Evolutionary conservation across 1,140 invertebrate species (phyloP).

Genomic region (Diuraphis noxia): DNA sequence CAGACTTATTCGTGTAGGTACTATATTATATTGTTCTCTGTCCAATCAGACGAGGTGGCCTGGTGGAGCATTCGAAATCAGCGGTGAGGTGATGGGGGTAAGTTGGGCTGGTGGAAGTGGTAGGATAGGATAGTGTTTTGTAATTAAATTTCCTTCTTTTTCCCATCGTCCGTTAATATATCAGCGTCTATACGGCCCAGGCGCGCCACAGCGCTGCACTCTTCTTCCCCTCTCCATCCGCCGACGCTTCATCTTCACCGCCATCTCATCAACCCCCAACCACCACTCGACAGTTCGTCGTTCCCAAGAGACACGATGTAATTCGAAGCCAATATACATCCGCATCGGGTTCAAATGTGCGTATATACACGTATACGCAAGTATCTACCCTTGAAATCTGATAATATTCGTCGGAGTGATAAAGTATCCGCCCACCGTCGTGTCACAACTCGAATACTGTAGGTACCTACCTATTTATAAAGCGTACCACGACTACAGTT

Average conservation of each 20-base stretch:
- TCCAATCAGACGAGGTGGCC: background rate
- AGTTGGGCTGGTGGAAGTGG: too few species aligned
- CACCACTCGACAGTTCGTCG: background rate
- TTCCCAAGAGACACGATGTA: background rate
- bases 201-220: background rate
- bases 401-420: conserved; percentile 25
- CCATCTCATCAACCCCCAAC: too few species aligned
- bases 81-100: background rate
- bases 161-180: conserved; percentile 30
- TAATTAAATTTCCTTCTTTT: conserved; percentile 49
- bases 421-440: background rate
- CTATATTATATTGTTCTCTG: conserved; percentile 4
- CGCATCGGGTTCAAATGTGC: background rate
- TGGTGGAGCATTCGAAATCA: background rate
- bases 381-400: conserved; percentile 38
- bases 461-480: too few species aligned
- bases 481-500: background rate
- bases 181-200: background rate
- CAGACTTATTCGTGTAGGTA: background rate
- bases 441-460: background rate
- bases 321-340: conserved; percentile 38
- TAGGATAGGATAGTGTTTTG: conserved; percentile 1
- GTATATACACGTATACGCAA: background rate
- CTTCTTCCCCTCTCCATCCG: background rate
- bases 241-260: too few species aligned